These are phyloP conservation scores for Momotus momota DNA, from an alignment of 2,797 vertebrate species.

Conservation along the genomic window DNA sequence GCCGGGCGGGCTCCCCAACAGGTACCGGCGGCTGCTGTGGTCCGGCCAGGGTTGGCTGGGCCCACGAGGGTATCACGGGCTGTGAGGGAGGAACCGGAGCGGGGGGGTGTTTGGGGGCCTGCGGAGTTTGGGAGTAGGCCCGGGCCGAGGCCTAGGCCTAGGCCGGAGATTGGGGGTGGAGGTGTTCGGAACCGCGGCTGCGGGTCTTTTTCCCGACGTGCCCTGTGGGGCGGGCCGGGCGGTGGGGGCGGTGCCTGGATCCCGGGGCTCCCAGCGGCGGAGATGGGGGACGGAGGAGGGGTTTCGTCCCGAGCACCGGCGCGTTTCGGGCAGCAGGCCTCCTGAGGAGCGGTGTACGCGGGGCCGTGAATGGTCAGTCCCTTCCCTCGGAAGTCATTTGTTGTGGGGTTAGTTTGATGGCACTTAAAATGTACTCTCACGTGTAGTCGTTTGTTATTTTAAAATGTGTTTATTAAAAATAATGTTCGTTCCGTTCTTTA, in stretches of 20 bases:
- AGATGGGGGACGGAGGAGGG: no score
- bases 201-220: not conserved
- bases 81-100: not conserved
- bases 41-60: not conserved
- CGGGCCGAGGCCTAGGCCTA: not conserved
- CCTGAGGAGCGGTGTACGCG: fast-evolving
- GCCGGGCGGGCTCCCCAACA: not conserved
- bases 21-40: not conserved
- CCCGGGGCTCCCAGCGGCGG: no score
- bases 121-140: not conserved
- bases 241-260: not conserved
- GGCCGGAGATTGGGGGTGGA: no score
- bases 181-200: not conserved
- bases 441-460: not conserved
- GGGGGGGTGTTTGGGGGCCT: not conserved
- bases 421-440: fast-evolving
- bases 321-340: not conserved
- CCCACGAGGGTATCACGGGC: no score
- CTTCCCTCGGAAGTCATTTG: not conserved
- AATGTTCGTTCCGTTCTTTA: fast-evolving
- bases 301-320: not conserved
- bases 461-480: not conserved
- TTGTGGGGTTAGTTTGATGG: not conserved
- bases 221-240: not conserved
- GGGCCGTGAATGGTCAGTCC: fast-evolving